Evolutionary conservation across 2,797 vertebrate species (phyloP).

Genomic region (Buceros bicornis): DNA sequence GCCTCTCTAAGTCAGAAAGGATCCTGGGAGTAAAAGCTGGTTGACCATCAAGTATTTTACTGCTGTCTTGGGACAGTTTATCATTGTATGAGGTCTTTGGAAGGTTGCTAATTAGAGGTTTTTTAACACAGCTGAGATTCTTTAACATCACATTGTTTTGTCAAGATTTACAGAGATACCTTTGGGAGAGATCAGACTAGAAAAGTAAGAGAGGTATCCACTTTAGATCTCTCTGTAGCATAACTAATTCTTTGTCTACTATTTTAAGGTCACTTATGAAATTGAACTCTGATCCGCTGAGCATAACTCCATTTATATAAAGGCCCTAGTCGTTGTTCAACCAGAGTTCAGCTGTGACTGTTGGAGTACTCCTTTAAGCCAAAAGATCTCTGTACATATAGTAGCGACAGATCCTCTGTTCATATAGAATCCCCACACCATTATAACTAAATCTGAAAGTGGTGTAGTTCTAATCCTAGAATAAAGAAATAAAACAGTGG

Average conservation of each 20-base stretch:
- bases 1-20: background rate
- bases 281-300: background rate
- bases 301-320: background rate
- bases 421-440: background rate
- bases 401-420: background rate
- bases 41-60: background rate
- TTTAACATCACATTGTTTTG: background rate
- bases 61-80: background rate
- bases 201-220: background rate
- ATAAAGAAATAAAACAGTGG: background rate
- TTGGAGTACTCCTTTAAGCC: background rate
- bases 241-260: background rate
- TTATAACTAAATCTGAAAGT: background rate
- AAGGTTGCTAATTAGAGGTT: background rate
- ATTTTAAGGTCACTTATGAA: background rate
- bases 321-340: background rate
- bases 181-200: background rate
- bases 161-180: background rate
- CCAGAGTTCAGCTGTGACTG: background rate
- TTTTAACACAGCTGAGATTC: background rate
- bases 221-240: background rate
- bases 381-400: background rate
- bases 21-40: background rate
- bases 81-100: background rate
- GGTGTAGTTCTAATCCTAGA: background rate